Evolutionary conservation across 2,888 invertebrate species (phyloP), one percentile per base, ranked within the genome.

Genomic region (Tetanocera ferruginea): DNA sequence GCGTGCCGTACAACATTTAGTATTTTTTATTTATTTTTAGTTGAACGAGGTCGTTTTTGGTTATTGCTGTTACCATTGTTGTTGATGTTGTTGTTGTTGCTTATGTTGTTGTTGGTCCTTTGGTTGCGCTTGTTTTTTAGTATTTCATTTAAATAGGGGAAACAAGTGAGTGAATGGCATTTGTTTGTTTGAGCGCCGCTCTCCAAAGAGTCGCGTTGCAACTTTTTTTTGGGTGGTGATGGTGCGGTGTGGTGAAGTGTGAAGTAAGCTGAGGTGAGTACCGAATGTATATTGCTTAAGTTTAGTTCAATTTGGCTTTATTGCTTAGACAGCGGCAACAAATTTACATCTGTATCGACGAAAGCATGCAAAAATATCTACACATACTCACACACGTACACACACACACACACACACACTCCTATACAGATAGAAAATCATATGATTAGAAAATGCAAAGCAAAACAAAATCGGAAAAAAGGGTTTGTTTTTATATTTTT

Each of bases 381-480:
- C n/a, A 60, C 75, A 73, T 6, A 77, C 76, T 55, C 17, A 49
- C 14, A 9, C 51, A 25, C 69, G n/a, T n/a, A n/a, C n/a, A 37
- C 67, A 69, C 69, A 51, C 49, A 69, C 25, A 25, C 34, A 69
- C 25, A 49, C 25, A 37, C 9, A 25, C 51, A 25, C 1, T 19
- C 67, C 11, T 49, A 67, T 19, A 49, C 23, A 67, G 19, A 60
- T 25, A 19, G 14, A 19, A 31, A 31, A 19, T 23, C 57, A 52
- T 51, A 55, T 80, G 81, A 80, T 81, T 82, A 81, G 83, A 82
- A 83, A 82, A 81, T 81, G 81, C 80, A 81, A 80, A 83, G 78
- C 83, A 83, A 83, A 83, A 83, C 83, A 83, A 81, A 83, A 81
- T 75, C 79, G 77, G 77, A 76, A 81, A 81, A 81, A 83, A 81